A percentile compares a stretch with the other conserved stretches of the same genome.
phyloP scores from a whole-genome alignment of 2,888 invertebrate genomes.

The Serrognathus titanus region DNA sequence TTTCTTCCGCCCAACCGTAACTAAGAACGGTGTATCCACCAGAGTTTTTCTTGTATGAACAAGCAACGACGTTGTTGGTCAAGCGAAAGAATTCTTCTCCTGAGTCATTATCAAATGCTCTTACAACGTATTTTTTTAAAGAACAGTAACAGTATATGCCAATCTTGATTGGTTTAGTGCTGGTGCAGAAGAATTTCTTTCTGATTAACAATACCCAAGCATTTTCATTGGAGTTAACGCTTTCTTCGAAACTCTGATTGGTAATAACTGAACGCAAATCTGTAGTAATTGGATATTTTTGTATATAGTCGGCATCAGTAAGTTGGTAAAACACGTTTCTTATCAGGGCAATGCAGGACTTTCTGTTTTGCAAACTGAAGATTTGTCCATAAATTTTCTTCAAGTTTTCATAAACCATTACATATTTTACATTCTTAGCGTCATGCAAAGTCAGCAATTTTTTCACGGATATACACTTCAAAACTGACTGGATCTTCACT shows the following conservation, averaged over 20 bases:
- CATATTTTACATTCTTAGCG: constrained; percentile 27
- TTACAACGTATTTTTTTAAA: constrained; percentile 30
- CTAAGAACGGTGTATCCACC: constrained; percentile 41
- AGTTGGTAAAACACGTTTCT: constrained; percentile 32
- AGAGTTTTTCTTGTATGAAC: constrained; percentile 31
- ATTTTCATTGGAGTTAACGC: constrained; percentile 7
- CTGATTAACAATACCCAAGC: constrained; percentile 35
- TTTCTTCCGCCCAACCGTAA: constrained; percentile 36
- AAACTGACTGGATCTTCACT: constrained; percentile 37
- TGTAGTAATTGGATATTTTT: constrained; percentile 27
- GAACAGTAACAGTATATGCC: constrained; percentile 35
- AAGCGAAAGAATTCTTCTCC: constrained; percentile 31
- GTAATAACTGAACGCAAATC: constrained; percentile 32
- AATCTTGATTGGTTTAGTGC: constrained; percentile 21
- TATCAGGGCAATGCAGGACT: constrained; percentile 27
- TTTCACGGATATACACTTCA: constrained; percentile 33
- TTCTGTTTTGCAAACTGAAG: constrained; percentile 31
- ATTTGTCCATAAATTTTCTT: constrained; percentile 32
- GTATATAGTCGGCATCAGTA: neutral
- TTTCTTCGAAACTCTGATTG: constrained; percentile 27
- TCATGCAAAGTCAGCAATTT: constrained; percentile 29
- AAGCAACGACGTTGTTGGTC: constrained; percentile 31
- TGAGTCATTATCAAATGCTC: constrained; percentile 42
- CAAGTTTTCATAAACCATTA: constrained; percentile 30
- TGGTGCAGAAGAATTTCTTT: constrained; percentile 33